Evolutionary conservation across 2,797 vertebrate genomes (phyloP), one percentile per base, ranked within the genome.

Genomic region (Schizopygopsis pylzovi): DNA sequence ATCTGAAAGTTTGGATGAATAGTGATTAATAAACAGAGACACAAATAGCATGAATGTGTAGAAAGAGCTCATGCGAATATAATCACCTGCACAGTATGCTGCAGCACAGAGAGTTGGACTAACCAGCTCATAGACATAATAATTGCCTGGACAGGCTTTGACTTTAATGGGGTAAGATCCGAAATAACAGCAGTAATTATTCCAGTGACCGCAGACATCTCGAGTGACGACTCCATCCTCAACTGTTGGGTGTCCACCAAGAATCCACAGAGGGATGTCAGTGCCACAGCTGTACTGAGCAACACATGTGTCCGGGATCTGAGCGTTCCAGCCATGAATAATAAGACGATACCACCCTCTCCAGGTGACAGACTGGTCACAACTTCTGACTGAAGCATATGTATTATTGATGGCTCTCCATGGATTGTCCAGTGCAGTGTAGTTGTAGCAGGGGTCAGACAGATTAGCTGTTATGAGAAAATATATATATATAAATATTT

Each of bases 311-410:
- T 82, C 45, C 73, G 83, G 76, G 54, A 85, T 85, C 4, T 54
- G 33, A 25, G 28, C 15, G 2, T 33, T 33, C 28, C 28, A 33
- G 28, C 28, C 28, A 33, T 33, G 28, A 33, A 33, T 33, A 33
- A 33, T 33, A 33, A 33, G 73, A 12, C 73, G 83, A 43, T 84
- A 84, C 83, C 83, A 84, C 20, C 83, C 83, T 1, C 77, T 78
- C 83, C 83, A 84, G 7, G 4, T 25, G 59, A 61, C 0, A 7
- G 6, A 7, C 6, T 1, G 0, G 45, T 71, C 83, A 56, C 75
- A 33, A 33, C 28, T 33, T 33, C 28, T 33, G 28, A 33, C 28
- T 33, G 28, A 33, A 33, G 28, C 28, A 33, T 33, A 33, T 33
- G 28, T 33, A 33, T 33, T 33, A 33, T 33, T 33, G 28, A 33